Evolutionary conservation across 2,113 vertebrate species (phyloP), one percentile per base, ranked within the genome.

Genomic region (Psilopogon haemacephalus): DNA sequence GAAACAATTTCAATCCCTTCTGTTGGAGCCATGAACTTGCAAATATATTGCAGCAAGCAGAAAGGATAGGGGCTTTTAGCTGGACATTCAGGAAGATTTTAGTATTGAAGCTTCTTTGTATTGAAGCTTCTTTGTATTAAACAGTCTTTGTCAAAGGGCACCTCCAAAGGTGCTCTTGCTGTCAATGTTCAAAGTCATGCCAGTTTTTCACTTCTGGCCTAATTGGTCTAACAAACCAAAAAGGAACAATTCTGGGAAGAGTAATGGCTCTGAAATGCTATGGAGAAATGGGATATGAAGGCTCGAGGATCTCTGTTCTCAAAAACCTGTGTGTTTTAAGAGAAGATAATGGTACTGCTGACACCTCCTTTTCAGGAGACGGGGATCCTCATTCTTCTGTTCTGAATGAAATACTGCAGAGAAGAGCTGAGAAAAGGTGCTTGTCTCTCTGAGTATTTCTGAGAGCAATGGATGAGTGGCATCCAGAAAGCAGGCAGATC

Each of bases 381-480:
- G 73, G 32, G 44, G 32, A 54, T 83, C 50, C 15, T 92, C 24
- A 64, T 72, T 90, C 77, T 84, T 89, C 70, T 12, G 1, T 72
- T 75, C 44, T 54, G 63, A 67, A 37, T 24, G 75, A 94, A 91
- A 85, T 69, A 85, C 48, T 88, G 87, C 68, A 78, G 32, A 38
- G 55, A 27, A 76, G 40, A 67, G 27, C 42, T 67, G 75, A 73
- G 56, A 79, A 85, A 90, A 89, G 63, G 33, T 80, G 40, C 46
- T 67, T 87, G 81, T 80, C 78, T 95, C 46, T 26, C 28, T 46
- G 50, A 35, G 60, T 82, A 75, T 90, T 82, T 90, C 71, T 95
- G 75, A 88, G 78, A 35, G 42, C 89, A 80, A 59, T 79, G 84
- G 74, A 93, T 87, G 86, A 86, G 42, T 86, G 92, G 81, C 89